Percentiles rank a stretch among this genome's conserved stretches.
These are phyloP conservation scores for Podarcis cretensis DNA, from an alignment of 2,113 vertebrate genomes.

Conservation along the genomic window DNA sequence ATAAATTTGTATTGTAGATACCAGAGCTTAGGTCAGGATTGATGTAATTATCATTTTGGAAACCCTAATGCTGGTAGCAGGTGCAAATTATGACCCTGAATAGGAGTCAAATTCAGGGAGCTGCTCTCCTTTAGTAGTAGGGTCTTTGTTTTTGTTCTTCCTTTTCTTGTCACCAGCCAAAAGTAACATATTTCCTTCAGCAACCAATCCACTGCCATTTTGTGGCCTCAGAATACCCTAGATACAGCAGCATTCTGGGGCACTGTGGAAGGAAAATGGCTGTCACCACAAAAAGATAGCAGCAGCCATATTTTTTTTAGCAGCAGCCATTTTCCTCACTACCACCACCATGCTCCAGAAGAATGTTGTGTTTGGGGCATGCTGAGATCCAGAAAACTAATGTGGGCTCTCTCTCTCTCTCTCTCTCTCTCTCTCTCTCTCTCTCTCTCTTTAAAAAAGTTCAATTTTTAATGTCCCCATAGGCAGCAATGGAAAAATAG, in stretches of 20 bases:
- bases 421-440: no score
- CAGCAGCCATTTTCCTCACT: neutral
- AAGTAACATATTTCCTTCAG: neutral
- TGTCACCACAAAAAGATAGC: no score
- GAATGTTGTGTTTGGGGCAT: neutral
- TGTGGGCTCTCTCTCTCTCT: neutral
- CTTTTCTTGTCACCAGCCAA: no score
- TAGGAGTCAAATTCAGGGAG: neutral
- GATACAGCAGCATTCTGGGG: neutral
- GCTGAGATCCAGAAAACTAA: neutral
- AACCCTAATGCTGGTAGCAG: neutral
- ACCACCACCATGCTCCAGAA: neutral
- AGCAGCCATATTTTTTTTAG: neutral
- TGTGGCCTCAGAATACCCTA: neutral
- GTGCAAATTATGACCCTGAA: neutral
- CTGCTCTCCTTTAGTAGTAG: neutral
- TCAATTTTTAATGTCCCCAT: neutral
- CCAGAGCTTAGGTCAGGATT: neutral
- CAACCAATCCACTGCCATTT: neutral
- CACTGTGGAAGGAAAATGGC: neutral
- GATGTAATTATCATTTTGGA: neutral
- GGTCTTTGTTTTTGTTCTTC: neutral
- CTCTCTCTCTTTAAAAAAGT: no score
- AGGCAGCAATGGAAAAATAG: neutral
- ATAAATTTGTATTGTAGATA: neutral